These are phyloP conservation scores for Sinonovacula constricta DNA, from an alignment of 1,140 invertebrate genomes.

Conservation along the genomic window DNA sequence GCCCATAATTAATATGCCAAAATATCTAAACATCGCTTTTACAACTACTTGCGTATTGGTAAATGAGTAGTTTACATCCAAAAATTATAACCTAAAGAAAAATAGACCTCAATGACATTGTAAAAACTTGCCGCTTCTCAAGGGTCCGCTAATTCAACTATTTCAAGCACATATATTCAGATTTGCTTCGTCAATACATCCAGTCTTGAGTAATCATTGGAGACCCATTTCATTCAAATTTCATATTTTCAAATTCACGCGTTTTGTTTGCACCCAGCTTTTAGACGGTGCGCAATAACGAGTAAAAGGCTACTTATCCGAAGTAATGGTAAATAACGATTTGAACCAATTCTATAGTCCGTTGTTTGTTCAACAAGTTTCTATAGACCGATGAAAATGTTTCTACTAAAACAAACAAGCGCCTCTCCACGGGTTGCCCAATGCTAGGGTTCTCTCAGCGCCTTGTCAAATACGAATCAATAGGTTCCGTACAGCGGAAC, in stretches of 20 bases:
- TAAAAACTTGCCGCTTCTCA: background rate
- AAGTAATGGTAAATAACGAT: slow-evolving; percentile 6
- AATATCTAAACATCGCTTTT: slow-evolving; percentile 39
- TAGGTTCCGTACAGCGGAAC: slow-evolving; percentile 9
- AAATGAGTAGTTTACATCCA: slow-evolving; percentile 35
- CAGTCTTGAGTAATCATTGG: background rate
- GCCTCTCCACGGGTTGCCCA: slow-evolving; percentile 29
- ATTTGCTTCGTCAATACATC: background rate
- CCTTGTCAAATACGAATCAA: slow-evolving; percentile 38
- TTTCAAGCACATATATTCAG: background rate
- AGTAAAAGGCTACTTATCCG: slow-evolving; percentile 11
- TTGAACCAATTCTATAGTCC: slow-evolving; percentile 3
- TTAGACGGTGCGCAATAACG: background rate
- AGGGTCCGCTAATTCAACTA: background rate
- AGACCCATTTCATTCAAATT: background rate
- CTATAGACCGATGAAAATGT: slow-evolving; percentile 42
- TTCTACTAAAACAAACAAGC: slow-evolving; percentile 52
- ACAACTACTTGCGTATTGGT: slow-evolving; percentile 3
- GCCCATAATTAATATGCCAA: slow-evolving; percentile 52
- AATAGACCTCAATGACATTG: slow-evolving; percentile 24
- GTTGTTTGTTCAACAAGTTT: slow-evolving; percentile 30
- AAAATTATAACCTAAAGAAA: slow-evolving; percentile 19
- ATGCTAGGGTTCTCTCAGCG: background rate
- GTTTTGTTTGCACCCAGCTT: background rate
- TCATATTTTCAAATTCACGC: background rate